A percentile compares a stretch with the other conserved stretches of the same genome.
Evolutionary conservation across 1,140 invertebrate genomes (phyloP).

Genomic region (Drosophila jambulina): DNA sequence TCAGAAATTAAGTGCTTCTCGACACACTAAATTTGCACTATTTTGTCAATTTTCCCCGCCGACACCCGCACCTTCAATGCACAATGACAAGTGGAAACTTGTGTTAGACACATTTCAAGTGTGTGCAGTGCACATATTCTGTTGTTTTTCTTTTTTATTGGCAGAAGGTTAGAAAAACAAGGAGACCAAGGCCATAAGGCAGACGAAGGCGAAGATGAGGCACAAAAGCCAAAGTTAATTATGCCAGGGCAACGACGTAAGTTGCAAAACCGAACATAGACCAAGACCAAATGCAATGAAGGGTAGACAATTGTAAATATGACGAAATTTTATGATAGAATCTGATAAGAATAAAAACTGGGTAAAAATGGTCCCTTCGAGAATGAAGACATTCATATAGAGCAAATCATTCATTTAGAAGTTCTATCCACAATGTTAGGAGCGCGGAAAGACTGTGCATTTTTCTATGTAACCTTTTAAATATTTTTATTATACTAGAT

Average conservation of each 20-base stretch:
- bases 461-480: too few relatives aligned
- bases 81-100: constrained; percentile 39
- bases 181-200: constrained; percentile 7
- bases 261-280: background rate
- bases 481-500: too few relatives aligned
- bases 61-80: background rate
- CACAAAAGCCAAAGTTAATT: constrained; percentile 57
- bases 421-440: too few relatives aligned
- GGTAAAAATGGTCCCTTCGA: background rate
- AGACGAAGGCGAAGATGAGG: constrained; percentile 21
- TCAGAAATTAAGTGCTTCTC: constrained; percentile 30
- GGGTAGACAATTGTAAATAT: constrained; percentile 40
- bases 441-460: too few relatives aligned
- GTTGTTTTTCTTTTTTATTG: constrained; percentile 65
- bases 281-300: constrained; percentile 35
- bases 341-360: background rate
- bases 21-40: constrained; percentile 22
- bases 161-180: constrained; percentile 63
- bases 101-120: constrained; percentile 31
- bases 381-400: background rate
- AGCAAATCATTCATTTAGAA: background rate
- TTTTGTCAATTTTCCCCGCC: background rate
- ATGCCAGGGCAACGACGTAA: constrained; percentile 19
- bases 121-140: constrained; percentile 26
- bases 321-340: background rate